Evolutionary conservation across 2,888 invertebrate genomes (phyloP).

Genomic region (Drosophila leonis): DNA sequence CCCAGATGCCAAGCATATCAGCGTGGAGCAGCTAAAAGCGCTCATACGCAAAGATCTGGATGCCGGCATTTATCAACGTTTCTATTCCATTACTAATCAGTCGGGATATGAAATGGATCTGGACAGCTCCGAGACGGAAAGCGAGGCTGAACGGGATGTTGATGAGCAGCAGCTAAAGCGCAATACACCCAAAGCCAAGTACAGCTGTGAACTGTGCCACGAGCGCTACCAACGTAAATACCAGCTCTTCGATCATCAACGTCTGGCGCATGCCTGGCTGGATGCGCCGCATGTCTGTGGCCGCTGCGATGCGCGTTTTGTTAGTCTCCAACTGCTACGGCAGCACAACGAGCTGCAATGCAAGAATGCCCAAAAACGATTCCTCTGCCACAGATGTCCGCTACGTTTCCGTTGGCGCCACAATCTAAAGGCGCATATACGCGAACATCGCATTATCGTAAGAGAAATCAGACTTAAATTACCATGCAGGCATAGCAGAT

Average conservation of each 20-base stretch:
- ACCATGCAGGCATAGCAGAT: not conserved
- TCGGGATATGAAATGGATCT: constrained; percentile 83
- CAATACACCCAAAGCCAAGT: constrained; percentile 47
- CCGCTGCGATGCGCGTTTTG: constrained; percentile 87
- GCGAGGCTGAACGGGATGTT: constrained; percentile 58
- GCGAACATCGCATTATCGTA: constrained; percentile 55
- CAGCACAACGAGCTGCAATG: constrained; percentile 86
- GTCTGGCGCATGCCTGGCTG: constrained; percentile 83
- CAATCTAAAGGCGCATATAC: constrained; percentile 80
- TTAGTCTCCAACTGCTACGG: constrained; percentile 86
- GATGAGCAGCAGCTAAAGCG: constrained; percentile 35
- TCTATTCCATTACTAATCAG: constrained; percentile 84
- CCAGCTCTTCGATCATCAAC: constrained; percentile 82
- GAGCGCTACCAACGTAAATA: constrained; percentile 80
- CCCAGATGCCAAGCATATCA: constrained; percentile 66
- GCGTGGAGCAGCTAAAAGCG: constrained; percentile 58
- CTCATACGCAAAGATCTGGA: constrained; percentile 71
- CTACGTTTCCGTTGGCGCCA: constrained; percentile 83
- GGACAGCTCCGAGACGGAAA: constrained; percentile 76
- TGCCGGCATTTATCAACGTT: constrained; percentile 72
- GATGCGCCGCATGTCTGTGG: constrained; percentile 87
- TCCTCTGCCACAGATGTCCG: constrained; percentile 82
- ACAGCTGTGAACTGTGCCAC: constrained; percentile 81
- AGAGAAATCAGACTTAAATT: not conserved
- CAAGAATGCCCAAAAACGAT: constrained; percentile 80